These are phyloP conservation scores for Sebastes cheni DNA, from an alignment of 2,797 vertebrate genomes.

Conservation along the genomic window DNA sequence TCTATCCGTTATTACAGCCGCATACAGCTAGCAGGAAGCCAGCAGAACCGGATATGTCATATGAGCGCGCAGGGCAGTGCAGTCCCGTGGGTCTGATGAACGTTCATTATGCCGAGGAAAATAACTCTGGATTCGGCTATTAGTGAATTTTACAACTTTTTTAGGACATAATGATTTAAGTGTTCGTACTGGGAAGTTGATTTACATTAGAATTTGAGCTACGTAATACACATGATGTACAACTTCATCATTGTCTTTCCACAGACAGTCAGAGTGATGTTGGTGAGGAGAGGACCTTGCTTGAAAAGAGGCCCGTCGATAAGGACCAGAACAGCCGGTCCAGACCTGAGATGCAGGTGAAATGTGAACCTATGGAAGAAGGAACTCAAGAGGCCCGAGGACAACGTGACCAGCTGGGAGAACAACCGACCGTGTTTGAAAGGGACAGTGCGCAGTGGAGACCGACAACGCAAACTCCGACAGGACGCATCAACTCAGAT, in stretches of 20 bases:
- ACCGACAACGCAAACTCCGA: not conserved
- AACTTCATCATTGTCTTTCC: not conserved
- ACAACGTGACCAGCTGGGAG: not conserved
- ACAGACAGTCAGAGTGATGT: conserved; percentile 35
- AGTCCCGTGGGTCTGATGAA: too few species aligned
- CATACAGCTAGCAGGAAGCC: too few species aligned
- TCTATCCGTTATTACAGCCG: fast-evolving
- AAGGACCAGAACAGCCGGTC: conserved; percentile 1
- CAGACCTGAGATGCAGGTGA: conserved; percentile 48
- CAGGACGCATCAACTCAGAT: not conserved
- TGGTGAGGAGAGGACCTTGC: conserved; percentile 7
- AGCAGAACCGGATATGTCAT: too few species aligned
- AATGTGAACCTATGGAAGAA: conserved; percentile 56
- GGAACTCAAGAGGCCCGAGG: not conserved
- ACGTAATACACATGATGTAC: not conserved
- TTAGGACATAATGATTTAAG: too few species aligned
- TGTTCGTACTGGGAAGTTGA: too few species aligned
- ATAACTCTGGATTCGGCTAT: too few species aligned
- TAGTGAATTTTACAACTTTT: too few species aligned
- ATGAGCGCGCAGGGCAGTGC: too few species aligned
- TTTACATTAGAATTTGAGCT: not conserved
- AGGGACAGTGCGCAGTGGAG: conserved; percentile 33
- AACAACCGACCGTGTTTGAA: conserved; percentile 2
- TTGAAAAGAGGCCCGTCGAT: not conserved
- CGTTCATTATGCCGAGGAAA: too few species aligned